Conservation (phyloP, 1,140 invertebrate genomes). For the Drepana arcuata region DNA sequence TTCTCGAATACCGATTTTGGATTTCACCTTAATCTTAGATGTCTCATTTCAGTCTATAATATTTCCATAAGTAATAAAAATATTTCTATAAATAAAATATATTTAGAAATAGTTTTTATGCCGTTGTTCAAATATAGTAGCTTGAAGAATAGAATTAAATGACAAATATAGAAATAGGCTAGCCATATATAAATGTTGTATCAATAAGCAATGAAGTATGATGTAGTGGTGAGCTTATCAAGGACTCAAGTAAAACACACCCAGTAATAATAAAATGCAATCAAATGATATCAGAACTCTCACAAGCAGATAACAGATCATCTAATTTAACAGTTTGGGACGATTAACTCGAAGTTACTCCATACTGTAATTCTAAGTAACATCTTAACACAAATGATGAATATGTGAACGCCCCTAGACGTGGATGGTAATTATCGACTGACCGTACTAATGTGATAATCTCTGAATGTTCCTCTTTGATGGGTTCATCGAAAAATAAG, state of each 20-base stretch:
- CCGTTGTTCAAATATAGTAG: no score
- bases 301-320: slow-evolving; percentile 47
- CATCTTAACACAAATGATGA: slow-evolving; percentile 63
- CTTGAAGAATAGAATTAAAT: no score
- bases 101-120: no score
- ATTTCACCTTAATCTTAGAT: no score
- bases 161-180: no score
- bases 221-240: not conserved
- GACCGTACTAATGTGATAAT: slow-evolving; percentile 55
- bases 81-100: no score
- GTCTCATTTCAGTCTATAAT: no score
- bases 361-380: slow-evolving; percentile 38
- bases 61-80: no score
- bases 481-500: slow-evolving; percentile 54
- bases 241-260: slow-evolving; percentile 2
- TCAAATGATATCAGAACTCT: slow-evolving; percentile 21
- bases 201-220: not conserved
- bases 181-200: not conserved
- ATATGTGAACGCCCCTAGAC: slow-evolving; percentile 58
- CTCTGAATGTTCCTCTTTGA: slow-evolving; percentile 49
- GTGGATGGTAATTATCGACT: slow-evolving; percentile 51
- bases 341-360: slow-evolving; percentile 28
- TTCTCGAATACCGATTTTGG: no score
- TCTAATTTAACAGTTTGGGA: slow-evolving; percentile 43
- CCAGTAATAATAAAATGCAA: not conserved